phyloP scores from a whole-genome alignment of 2,888 invertebrate species.

The Eutolmus rufibarbis region DNA sequence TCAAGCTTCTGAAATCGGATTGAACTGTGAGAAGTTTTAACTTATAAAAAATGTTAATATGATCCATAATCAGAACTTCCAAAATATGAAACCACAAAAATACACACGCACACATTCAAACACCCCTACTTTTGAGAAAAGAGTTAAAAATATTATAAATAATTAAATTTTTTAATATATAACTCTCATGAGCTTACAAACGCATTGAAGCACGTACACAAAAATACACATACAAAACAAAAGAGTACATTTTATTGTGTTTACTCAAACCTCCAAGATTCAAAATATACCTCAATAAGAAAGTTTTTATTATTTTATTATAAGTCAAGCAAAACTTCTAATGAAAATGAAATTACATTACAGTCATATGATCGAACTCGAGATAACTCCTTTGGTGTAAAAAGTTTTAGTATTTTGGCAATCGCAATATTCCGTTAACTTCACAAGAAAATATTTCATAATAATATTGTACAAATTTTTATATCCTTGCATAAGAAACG shows the following conservation, averaged over 20 bases:
- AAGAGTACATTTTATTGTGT: not conserved
- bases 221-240: too few relatives aligned
- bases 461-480: constrained; percentile 31
- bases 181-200: not conserved
- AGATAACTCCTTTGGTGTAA: not conserved
- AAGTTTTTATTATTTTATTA: not conserved
- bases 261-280: not conserved
- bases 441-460: not conserved
- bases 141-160: not conserved
- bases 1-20: too few relatives aligned
- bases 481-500: not conserved
- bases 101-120: not conserved
- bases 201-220: not conserved
- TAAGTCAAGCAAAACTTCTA: not conserved
- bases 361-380: not conserved
- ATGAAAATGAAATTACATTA: not conserved
- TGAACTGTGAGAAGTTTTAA: too few relatives aligned
- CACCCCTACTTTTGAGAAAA: not conserved
- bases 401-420: not conserved
- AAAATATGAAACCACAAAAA: not conserved
- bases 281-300: not conserved
- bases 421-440: not conserved
- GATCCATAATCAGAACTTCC: not conserved
- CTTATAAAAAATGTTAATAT: too few relatives aligned
- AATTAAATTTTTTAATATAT: not conserved